phyloP scores from a whole-genome alignment of 2,113 vertebrate genomes.

The Hippocampus mohnikei region DNA sequence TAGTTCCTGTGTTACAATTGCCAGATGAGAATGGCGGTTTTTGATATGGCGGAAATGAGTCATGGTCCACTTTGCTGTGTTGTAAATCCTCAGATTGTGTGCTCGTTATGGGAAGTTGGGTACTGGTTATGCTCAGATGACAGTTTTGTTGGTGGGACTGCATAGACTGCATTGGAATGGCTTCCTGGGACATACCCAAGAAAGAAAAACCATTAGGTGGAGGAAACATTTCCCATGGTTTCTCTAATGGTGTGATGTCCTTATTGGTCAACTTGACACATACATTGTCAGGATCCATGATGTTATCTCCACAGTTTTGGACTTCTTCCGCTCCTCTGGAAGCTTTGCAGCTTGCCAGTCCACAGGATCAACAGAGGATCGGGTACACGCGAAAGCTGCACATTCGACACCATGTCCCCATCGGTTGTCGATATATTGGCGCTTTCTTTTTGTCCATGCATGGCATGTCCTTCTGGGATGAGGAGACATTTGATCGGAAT shows the following conservation, averaged over 20 bases:
- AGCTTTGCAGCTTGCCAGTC: background rate
- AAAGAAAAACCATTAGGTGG: slow-evolving; percentile 12
- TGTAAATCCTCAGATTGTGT: background rate
- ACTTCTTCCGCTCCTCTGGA: background rate
- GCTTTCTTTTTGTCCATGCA: background rate
- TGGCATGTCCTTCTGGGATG: slow-evolving; percentile 29
- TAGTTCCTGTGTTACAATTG: accelerated
- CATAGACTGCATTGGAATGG: background rate
- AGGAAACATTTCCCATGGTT: slow-evolving; percentile 51
- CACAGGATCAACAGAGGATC: slow-evolving; percentile 1
- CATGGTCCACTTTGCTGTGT: slow-evolving; percentile 20
- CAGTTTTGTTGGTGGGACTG: accelerated
- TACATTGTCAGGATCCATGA: background rate
- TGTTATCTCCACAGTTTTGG: background rate
- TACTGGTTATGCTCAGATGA: slow-evolving; percentile 11
- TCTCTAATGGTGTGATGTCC: background rate
- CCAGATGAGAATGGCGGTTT: background rate
- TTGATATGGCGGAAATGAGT: slow-evolving; percentile 46
- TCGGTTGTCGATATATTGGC: too few relatives aligned
- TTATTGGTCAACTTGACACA: background rate
- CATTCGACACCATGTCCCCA: background rate
- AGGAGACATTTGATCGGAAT: slow-evolving; percentile 39
- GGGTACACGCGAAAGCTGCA: background rate
- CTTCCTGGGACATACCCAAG: slow-evolving; percentile 8
- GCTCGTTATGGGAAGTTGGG: slow-evolving; percentile 1